Evolutionary conservation across 1,140 invertebrate genomes (phyloP).

Genomic region (Condylostylus longicornis): DNA sequence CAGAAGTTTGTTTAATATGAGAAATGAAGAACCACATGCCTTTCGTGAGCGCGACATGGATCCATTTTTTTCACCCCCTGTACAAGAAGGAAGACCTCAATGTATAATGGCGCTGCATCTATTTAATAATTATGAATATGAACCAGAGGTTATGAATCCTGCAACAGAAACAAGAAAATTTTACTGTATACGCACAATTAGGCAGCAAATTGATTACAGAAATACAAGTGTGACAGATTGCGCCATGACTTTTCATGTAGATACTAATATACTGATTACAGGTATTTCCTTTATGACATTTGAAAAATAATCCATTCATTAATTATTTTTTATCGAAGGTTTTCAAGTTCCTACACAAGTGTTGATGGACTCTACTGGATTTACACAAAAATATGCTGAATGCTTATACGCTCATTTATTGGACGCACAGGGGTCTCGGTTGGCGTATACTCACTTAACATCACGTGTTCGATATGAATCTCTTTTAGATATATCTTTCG

Average conservation of each 20-base stretch:
- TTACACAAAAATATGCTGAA: conserved; percentile 45
- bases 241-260: conserved; percentile 58
- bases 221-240: conserved; percentile 58
- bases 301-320: conserved; percentile 2
- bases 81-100: too few relatives aligned
- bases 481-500: conserved; percentile 61
- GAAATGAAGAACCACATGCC: conserved; percentile 17
- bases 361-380: conserved; percentile 31
- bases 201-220: conserved; percentile 46
- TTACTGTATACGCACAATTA: conserved; percentile 46
- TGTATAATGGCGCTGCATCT: neutral
- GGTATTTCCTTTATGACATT: conserved; percentile 27
- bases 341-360: conserved; percentile 45
- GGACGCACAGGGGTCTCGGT: conserved; percentile 54
- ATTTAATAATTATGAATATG: neutral
- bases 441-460: conserved; percentile 67
- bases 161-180: conserved; percentile 37
- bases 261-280: conserved; percentile 62
- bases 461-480: conserved; percentile 49
- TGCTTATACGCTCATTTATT: conserved; percentile 62
- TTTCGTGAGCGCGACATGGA: conserved; percentile 14
- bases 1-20: too few relatives aligned
- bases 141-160: neutral
- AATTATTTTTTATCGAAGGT: conserved; percentile 33
- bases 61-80: too few relatives aligned